These are phyloP conservation scores for Carcina quercana DNA, from an alignment of 2,888 invertebrate species.

Conservation along the genomic window DNA sequence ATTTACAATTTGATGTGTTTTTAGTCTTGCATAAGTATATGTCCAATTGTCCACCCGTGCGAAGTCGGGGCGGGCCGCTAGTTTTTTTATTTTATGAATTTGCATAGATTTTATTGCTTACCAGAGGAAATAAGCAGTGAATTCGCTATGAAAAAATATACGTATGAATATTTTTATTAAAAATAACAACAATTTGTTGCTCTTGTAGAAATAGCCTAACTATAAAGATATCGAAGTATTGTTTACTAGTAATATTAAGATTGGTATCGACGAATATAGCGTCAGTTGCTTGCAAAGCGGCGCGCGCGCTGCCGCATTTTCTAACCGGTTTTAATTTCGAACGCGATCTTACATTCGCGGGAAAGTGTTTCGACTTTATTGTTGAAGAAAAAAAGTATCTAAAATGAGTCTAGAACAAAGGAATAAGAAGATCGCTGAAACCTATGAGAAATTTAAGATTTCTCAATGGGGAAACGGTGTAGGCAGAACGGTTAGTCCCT, in stretches of 20 bases:
- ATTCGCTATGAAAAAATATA: no score
- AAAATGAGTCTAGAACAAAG: slow-evolving; percentile 63
- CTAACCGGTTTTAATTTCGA: slow-evolving; percentile 28
- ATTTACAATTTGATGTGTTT: no score
- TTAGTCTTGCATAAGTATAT: no score
- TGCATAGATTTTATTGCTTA: no score
- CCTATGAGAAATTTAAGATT: slow-evolving; percentile 61
- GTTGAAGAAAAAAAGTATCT: slow-evolving; percentile 21
- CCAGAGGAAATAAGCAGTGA: no score
- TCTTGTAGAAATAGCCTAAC: no score
- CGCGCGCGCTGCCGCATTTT: slow-evolving; percentile 45
- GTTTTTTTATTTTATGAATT: no score
- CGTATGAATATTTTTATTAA: no score
- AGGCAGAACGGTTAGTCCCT: slow-evolving; percentile 39
- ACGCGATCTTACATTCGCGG: slow-evolving; percentile 38
- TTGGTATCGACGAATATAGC: slow-evolving; percentile 25
- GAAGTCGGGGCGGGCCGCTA: no score
- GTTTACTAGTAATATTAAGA: slow-evolving; percentile 34
- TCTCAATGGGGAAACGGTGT: slow-evolving; percentile 54
- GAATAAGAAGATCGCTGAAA: slow-evolving; percentile 59
- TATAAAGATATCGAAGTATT: no score
- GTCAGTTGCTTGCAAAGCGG: slow-evolving; percentile 41
- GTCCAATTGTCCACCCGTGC: no score
- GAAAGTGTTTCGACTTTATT: slow-evolving; percentile 35
- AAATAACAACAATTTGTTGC: no score